Evolutionary conservation across 2,888 invertebrate genomes (phyloP).

Genomic region (Polymixis lichenea): DNA sequence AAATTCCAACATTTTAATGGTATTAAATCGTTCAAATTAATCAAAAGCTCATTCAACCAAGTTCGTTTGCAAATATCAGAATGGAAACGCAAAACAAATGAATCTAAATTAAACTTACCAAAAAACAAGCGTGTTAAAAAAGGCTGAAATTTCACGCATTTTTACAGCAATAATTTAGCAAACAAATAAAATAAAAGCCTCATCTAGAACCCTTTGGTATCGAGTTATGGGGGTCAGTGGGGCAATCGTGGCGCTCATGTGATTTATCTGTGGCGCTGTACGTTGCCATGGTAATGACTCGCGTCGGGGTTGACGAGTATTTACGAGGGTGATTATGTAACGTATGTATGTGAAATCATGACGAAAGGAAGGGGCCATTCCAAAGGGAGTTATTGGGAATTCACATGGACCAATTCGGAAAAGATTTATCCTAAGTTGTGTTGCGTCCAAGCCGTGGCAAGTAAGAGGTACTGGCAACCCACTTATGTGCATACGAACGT

Average conservation of each 20-base stretch:
- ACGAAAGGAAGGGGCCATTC: background rate
- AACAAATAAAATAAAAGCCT: slow-evolving; percentile 48
- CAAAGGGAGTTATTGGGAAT: background rate
- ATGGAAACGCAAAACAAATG: slow-evolving; percentile 12
- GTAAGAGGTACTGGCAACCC: background rate
- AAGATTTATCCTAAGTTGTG: background rate
- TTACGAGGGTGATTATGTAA: slow-evolving; percentile 40
- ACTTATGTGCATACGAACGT: background rate
- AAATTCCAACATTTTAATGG: background rate
- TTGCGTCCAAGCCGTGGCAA: background rate
- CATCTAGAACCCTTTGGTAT: slow-evolving; percentile 44
- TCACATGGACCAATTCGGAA: background rate
- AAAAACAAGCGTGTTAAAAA: slow-evolving; percentile 13
- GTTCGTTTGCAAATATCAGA: background rate
- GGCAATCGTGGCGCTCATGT: slow-evolving; percentile 45
- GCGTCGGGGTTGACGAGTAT: slow-evolving; percentile 27
- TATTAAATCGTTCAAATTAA: background rate
- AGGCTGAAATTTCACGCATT: background rate
- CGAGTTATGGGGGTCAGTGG: slow-evolving; percentile 57
- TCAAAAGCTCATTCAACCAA: background rate
- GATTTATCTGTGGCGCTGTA: slow-evolving; percentile 57
- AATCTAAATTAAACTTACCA: slow-evolving; percentile 17
- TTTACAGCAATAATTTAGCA: slow-evolving; percentile 42
- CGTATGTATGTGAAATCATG: slow-evolving; percentile 2
- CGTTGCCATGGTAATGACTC: slow-evolving; percentile 48